Base-by-base conservation (phyloP, 2,888 invertebrate species). In the Acanthococcus lagerstroemiae region DNA sequence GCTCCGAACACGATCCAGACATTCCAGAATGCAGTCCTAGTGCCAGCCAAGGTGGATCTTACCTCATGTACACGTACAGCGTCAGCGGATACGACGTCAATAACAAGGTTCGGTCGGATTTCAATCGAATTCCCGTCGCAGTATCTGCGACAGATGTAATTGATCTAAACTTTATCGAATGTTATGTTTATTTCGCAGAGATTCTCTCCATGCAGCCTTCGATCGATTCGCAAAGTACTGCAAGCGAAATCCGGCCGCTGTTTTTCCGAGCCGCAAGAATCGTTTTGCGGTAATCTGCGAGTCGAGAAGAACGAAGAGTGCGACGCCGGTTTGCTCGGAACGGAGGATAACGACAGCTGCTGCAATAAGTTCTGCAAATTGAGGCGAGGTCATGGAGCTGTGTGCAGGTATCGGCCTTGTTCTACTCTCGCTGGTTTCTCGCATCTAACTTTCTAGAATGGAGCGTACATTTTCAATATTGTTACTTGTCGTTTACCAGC, bases 261-360 rank as follows among this genome's bases (percentile, higher is more conserved):
- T 75, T 93, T 93, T 76, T 92, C 90, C 0, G 93, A 93, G 78
- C 94, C 93, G 0, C 92, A 93, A 76, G 92, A 92, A 78, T 92
- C 93, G 63, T 94, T 95, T 78, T 97, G 96, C 76, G 96, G 96
- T 7, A 96, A 97, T 79, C 80, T 94, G 70, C 82, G 95, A 12
- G 95, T 96, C 0, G 94, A 97, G 69, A 92, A 90, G 3, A 93
- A 91, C 70, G 96, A 97, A 76, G 92, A 96, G 76, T 97, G 96
- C 76, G 96, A 97, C 75, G 95, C 94, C 25, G 96, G 96, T 1
- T 80, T 95, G 26, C 79, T 95, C 5, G 94, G 94, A 73, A 92
- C 92, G 0, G 93, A 93, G 76, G 92, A 93, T 74, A 91, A 90
- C 72, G 95, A 95, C 75, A 84, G 86, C 68, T 96, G 96, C 75